phyloP scores from a whole-genome alignment of 1,140 invertebrate species.

The Ceratosolen solmsi region DNA sequence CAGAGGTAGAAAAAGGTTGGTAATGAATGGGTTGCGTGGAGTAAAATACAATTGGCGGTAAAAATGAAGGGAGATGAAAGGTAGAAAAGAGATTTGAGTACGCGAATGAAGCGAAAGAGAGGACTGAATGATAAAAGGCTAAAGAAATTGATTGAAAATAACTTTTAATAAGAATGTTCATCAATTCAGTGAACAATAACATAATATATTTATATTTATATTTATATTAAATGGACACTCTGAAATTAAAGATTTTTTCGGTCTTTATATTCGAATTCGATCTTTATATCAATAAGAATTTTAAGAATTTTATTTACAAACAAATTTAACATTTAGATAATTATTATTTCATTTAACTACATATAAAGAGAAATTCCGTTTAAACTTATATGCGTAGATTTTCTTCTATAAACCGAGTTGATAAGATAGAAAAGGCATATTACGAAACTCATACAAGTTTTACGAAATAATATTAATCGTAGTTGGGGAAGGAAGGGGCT shows the following conservation, averaged over 20 bases:
- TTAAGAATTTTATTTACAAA: too few species aligned
- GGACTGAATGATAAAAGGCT: neutral
- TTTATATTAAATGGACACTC: too few species aligned
- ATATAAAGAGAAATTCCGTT: too few species aligned
- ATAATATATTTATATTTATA: neutral
- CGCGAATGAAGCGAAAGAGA: neutral
- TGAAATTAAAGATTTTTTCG: too few species aligned
- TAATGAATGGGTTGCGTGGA: conserved; percentile 13
- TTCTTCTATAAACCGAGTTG: too few species aligned
- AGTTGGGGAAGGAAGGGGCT: neutral
- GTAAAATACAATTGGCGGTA: neutral
- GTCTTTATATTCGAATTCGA: too few species aligned
- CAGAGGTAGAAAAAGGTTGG: neutral
- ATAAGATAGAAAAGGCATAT: neutral
- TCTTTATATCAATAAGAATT: too few species aligned
- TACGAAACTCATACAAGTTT: neutral
- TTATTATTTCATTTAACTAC: too few species aligned
- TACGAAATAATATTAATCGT: conserved; percentile 5
- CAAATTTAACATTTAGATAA: too few species aligned
- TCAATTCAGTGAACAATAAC: neutral
- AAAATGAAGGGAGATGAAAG: neutral
- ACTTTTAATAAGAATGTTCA: neutral
- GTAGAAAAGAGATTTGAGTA: neutral
- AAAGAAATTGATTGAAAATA: neutral
- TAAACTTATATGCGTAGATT: too few species aligned